These are phyloP conservation scores for Holcopasites calliopsidis DNA, from an alignment of 1,140 invertebrate species.

Conservation along the genomic window DNA sequence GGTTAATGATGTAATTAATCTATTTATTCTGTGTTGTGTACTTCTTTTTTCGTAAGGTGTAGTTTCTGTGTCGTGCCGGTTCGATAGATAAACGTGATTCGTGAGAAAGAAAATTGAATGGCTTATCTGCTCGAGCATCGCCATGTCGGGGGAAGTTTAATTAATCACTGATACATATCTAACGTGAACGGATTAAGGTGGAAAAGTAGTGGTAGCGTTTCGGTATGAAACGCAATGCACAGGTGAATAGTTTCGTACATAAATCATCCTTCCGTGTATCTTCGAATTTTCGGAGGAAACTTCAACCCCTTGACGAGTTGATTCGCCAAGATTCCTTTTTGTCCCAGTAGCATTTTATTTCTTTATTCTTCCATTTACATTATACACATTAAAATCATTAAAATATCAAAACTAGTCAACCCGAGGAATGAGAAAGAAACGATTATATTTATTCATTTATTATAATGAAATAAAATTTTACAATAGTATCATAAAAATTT, in stretches of 20 bases:
- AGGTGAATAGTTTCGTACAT: not conserved
- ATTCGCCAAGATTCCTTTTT: too few species aligned
- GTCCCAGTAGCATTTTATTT: too few species aligned
- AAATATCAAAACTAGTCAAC: too few species aligned
- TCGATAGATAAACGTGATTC: conserved; percentile 2
- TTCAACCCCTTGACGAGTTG: too few species aligned
- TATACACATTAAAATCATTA: too few species aligned
- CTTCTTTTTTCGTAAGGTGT: not conserved
- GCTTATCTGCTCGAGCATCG: not conserved
- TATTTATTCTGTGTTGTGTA: too few species aligned
- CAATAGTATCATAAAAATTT: too few species aligned
- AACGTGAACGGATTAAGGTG: not conserved
- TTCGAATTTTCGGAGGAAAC: not conserved
- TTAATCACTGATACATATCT: conserved; percentile 25
- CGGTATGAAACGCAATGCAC: not conserved
- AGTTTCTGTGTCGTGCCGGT: not conserved
- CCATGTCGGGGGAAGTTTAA: conserved; percentile 6
- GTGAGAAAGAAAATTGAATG: conserved; percentile 5
- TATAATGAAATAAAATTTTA: too few species aligned
- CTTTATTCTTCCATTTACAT: too few species aligned
- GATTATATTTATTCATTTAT: too few species aligned
- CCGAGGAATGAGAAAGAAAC: too few species aligned
- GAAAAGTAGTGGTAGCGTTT: conserved; percentile 8
- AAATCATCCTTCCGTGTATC: not conserved
- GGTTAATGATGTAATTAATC: too few species aligned